phyloP scores from a whole-genome alignment of 2,888 invertebrate genomes.

The Bombylius major region DNA sequence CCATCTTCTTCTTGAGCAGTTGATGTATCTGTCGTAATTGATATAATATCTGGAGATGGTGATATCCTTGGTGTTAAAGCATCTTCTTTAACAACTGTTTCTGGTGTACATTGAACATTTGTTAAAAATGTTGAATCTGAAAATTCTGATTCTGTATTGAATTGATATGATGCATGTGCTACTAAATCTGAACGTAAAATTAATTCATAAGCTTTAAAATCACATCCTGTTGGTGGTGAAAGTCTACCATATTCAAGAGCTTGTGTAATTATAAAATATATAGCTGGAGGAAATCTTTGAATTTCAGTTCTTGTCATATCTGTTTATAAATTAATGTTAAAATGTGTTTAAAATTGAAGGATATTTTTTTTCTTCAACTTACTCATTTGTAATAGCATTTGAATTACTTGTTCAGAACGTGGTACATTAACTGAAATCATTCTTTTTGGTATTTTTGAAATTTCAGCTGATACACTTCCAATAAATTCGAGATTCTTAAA shows the following conservation, averaged over 20 bases:
- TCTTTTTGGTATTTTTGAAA: constrained; percentile 23
- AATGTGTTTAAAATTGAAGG: neutral
- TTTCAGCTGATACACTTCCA: constrained; percentile 23
- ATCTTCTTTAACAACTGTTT: constrained; percentile 37
- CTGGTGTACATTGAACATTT: constrained; percentile 16
- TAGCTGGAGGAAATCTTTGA: constrained; percentile 53
- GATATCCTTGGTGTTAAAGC: constrained; percentile 32
- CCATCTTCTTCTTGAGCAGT: constrained; percentile 37
- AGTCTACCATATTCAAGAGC: constrained; percentile 55
- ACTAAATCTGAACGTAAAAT: constrained; percentile 57
- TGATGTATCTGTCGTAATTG: constrained; percentile 17
- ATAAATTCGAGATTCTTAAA: constrained; percentile 27
- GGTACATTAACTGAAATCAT: constrained; percentile 24
- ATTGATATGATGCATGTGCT: constrained; percentile 27
- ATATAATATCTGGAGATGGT: constrained; percentile 24
- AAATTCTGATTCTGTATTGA: neutral
- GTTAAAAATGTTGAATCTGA: constrained; percentile 21
- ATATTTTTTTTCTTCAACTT: neutral
- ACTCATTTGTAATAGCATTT: constrained; percentile 11
- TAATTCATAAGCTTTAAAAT: constrained; percentile 52
- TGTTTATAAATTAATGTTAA: neutral
- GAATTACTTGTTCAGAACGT: constrained; percentile 29
- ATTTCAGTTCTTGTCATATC: constrained; percentile 46
- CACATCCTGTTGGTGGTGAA: constrained; percentile 58
- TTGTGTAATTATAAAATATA: constrained; percentile 54